phyloP scores from a whole-genome alignment of 2,797 vertebrate genomes.

The Macrochelys suwanniensis region DNA sequence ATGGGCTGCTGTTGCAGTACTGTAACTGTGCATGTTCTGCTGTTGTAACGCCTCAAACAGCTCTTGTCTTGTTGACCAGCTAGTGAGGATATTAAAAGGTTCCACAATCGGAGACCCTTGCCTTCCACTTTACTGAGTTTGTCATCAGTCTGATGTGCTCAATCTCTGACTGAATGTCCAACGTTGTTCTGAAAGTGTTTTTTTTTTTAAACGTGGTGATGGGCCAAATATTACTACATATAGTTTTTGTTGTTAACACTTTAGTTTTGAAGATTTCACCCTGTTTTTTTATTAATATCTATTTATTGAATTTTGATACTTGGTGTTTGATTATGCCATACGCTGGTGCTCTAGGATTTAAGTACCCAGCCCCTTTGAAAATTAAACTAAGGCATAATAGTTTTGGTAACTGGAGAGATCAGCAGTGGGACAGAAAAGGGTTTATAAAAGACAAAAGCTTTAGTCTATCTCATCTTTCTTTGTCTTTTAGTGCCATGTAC shows the following conservation, averaged over 20 bases:
- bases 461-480: background rate
- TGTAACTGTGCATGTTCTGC: background rate
- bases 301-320: background rate
- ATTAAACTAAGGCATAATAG: background rate
- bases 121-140: background rate
- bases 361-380: background rate
- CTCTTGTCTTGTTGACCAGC: background rate
- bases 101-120: background rate
- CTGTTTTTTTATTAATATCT: too few species aligned
- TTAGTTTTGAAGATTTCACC: background rate
- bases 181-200: background rate
- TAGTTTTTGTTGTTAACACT: background rate
- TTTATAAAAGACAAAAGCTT: background rate
- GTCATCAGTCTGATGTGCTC: background rate
- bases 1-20: background rate
- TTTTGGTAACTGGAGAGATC: background rate
- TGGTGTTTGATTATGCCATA: background rate
- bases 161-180: background rate
- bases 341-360: background rate
- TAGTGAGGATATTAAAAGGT: background rate
- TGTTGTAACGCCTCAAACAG: background rate
- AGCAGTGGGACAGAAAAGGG: background rate
- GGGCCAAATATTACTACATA: background rate
- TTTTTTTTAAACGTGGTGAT: background rate
- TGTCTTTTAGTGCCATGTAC: fast-evolving